phyloP scores from a whole-genome alignment of 2,888 invertebrate species.

The Cantharis flavilabris region DNA sequence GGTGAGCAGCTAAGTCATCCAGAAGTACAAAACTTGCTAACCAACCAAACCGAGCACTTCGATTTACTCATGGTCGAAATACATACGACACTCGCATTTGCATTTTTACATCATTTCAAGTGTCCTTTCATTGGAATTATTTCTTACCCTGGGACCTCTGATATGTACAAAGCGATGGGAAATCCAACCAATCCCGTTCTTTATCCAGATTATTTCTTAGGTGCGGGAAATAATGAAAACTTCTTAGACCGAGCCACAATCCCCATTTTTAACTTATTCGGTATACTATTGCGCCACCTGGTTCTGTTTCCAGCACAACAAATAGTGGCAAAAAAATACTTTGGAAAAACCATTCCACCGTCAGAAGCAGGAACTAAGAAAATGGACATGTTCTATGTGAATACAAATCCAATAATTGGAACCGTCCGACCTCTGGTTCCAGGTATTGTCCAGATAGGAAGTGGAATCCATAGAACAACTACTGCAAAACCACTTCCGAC shows the following conservation, averaged over 20 bases:
- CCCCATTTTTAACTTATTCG: neutral
- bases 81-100: constrained; percentile 28
- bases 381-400: neutral
- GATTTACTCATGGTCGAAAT: constrained; percentile 49
- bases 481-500: neutral
- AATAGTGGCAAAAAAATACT: neutral
- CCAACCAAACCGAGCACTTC: constrained; percentile 39
- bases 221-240: constrained; percentile 32
- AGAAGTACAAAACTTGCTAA: constrained; percentile 44
- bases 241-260: constrained; percentile 39
- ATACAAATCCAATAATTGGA: neutral
- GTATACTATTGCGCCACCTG: neutral
- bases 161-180: constrained; percentile 30
- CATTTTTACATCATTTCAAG: no score
- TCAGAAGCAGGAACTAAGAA: neutral
- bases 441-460: no score
- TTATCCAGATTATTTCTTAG: constrained; percentile 44
- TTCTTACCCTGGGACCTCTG: constrained; percentile 41
- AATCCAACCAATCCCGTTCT: constrained; percentile 46
- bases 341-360: neutral
- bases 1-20: constrained; percentile 27
- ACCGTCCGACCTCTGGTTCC: neutral
- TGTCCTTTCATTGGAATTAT: constrained; percentile 47
- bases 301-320: neutral
- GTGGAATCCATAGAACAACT: neutral